phyloP scores from a whole-genome alignment of 2,888 invertebrate species.

The Eupithecia insigniata region DNA sequence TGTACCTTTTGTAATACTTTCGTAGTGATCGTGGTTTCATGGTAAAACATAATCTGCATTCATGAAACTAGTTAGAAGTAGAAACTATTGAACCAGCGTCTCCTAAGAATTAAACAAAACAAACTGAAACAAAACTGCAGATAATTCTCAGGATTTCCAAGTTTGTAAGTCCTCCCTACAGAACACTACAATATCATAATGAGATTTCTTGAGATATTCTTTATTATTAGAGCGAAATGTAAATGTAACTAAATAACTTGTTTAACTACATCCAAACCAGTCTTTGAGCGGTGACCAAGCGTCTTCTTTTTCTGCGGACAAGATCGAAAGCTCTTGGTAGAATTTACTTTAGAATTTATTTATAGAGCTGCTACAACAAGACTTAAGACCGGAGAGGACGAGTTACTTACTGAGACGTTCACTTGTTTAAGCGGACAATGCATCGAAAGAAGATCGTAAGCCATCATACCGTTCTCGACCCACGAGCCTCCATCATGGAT shows the following conservation, averaged over 20 bases:
- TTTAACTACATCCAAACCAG: background rate
- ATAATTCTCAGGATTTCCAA: background rate
- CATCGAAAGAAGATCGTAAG: background rate
- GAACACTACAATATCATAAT: conserved; percentile 5
- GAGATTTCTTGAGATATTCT: background rate
- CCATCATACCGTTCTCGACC: background rate
- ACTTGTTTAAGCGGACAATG: background rate
- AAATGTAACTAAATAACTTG: conserved; percentile 8
- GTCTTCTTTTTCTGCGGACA: background rate
- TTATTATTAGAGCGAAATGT: background rate
- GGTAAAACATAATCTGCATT: background rate
- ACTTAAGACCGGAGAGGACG: background rate
- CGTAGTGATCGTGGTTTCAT: too few relatives aligned
- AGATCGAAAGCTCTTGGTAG: background rate
- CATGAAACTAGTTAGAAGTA: background rate
- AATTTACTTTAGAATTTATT: background rate
- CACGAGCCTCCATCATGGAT: too few relatives aligned
- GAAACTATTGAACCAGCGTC: background rate
- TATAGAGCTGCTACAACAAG: background rate
- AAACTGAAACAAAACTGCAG: background rate
- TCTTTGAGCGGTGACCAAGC: conserved; percentile 5
- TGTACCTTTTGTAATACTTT: too few relatives aligned
- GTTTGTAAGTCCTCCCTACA: background rate
- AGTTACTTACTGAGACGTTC: background rate
- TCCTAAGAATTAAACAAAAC: background rate